These are phyloP conservation scores for Drosophila aldrichi DNA, from an alignment of 2,888 invertebrate species.

Conservation along the genomic window DNA sequence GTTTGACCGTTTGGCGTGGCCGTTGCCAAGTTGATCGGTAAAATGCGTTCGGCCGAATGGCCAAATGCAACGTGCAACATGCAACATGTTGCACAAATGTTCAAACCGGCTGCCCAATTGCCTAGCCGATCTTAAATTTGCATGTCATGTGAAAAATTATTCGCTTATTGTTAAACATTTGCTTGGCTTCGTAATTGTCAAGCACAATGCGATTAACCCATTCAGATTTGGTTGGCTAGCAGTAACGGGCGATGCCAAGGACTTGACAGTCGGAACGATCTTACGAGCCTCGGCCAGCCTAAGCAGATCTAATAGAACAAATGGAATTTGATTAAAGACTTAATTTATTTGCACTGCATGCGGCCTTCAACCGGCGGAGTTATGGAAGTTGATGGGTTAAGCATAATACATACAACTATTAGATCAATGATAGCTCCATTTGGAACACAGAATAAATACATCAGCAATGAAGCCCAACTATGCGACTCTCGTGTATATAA, in stretches of 20 bases:
- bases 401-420: too few species aligned
- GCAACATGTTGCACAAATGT: conserved; percentile 47
- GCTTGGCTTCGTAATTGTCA: conserved; percentile 50
- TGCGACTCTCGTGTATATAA: not conserved
- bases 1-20: conserved; percentile 20
- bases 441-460: not conserved
- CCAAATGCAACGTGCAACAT: conserved; percentile 29
- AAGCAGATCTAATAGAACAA: conserved; percentile 5
- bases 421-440: not conserved
- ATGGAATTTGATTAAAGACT: not conserved
- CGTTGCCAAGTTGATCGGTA: conserved; percentile 23
- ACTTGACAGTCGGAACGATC: conserved; percentile 1
- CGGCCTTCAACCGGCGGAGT: not conserved
- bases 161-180: conserved; percentile 61
- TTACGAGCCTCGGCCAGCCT: not conserved
- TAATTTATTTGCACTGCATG: conserved; percentile 3
- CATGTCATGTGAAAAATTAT: conserved; percentile 73
- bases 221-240: conserved; percentile 27
- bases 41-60: conserved; percentile 48
- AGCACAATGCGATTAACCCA: conserved; percentile 44
- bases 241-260: not conserved
- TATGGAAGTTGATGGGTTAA: not conserved
- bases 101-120: conserved; percentile 39
- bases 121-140: conserved; percentile 39
- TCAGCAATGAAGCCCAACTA: not conserved